phyloP scores from a whole-genome alignment of 2,888 invertebrate species.

The Cartodere bifasciata region DNA sequence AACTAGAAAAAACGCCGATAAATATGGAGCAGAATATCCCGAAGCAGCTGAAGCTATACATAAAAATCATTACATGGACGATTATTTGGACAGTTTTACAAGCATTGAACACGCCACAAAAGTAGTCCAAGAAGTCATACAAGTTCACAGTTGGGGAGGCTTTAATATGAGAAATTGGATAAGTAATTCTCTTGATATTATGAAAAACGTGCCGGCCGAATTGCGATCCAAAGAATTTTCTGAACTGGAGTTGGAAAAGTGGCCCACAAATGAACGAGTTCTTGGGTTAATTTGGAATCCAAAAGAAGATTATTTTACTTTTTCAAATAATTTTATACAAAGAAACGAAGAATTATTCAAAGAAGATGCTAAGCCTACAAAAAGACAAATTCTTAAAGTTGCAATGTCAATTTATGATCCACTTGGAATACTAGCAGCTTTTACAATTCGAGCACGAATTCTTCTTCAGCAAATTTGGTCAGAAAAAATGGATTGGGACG shows the following conservation, averaged over 20 bases:
- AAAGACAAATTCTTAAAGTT: background rate
- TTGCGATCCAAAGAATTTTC: background rate
- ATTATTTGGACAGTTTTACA: background rate
- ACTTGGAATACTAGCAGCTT: constrained; percentile 1
- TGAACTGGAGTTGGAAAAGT: background rate
- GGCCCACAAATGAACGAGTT: background rate
- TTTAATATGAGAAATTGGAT: constrained; percentile 2
- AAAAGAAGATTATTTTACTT: constrained; percentile 1
- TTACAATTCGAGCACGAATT: constrained; percentile 3
- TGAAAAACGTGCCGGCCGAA: constrained; percentile 1
- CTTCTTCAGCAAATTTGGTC: constrained; percentile 1
- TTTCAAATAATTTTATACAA: background rate
- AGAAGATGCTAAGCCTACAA: background rate
- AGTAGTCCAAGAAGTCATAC: no score
- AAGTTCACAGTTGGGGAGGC: constrained; percentile 1
- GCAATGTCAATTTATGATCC: constrained; percentile 5
- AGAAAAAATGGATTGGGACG: constrained; percentile 3
- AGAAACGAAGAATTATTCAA: background rate
- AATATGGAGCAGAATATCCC: no score
- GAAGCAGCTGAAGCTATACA: background rate
- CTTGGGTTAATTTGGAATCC: constrained; percentile 2
- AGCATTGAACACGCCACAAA: background rate
- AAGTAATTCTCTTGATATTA: constrained; percentile 1
- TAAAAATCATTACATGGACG: constrained; percentile 2
- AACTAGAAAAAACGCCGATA: no score